A percentile compares a stretch with the other conserved stretches of the same genome.
These are phyloP conservation scores for Leptoclinus maculatus DNA, from an alignment of 2,797 vertebrate species.

Conservation along the genomic window DNA sequence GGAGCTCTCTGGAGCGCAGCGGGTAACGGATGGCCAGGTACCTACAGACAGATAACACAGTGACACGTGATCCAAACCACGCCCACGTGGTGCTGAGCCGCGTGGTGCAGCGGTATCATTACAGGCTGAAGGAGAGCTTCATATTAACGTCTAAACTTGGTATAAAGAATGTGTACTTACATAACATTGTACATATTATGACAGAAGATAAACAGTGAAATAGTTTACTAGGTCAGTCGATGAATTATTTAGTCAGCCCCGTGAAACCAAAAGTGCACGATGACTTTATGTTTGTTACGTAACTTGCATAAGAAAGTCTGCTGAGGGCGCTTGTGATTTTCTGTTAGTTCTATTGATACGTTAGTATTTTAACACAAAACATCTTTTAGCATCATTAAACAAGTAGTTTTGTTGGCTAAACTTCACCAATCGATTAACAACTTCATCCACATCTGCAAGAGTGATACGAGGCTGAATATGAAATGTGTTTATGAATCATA, in stretches of 20 bases:
- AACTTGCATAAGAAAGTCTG: too few species aligned
- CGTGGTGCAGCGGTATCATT: background rate
- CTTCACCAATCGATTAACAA: background rate
- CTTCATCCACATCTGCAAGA: too few species aligned
- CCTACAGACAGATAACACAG: constrained; percentile 63
- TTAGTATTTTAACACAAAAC: background rate
- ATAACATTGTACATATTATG: background rate
- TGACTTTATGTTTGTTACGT: too few species aligned
- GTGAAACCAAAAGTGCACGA: background rate
- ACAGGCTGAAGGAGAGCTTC: background rate
- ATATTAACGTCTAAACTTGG: background rate
- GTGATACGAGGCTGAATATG: too few species aligned
- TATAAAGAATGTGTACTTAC: background rate
- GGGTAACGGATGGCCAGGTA: constrained; percentile 92
- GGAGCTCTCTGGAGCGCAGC: constrained; percentile 87
- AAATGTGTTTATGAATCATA: too few species aligned
- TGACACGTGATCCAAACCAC: background rate
- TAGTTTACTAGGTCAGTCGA: background rate
- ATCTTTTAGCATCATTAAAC: background rate
- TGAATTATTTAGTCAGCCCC: background rate
- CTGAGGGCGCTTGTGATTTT: background rate
- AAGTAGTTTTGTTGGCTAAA: background rate
- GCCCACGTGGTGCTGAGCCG: background rate
- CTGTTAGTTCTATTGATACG: background rate
- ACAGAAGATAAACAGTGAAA: background rate